Evolutionary conservation across 2,888 invertebrate genomes (phyloP).

Genomic region (Acanthoscelides obtectus): DNA sequence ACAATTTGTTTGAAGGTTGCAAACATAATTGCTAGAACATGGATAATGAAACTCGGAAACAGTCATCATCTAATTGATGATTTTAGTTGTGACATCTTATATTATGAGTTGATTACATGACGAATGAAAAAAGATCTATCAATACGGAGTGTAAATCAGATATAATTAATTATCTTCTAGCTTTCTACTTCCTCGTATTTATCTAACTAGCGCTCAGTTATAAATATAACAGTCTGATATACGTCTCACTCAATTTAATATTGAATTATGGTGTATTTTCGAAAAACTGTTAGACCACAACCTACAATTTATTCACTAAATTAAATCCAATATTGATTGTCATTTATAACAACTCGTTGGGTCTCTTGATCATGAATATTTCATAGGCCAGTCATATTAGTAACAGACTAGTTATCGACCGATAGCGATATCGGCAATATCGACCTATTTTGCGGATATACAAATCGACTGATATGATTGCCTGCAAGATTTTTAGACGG

Average conservation of each 20-base stretch:
- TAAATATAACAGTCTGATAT: conserved; percentile 2
- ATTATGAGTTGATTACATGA: no score
- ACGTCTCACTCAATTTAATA: conserved; percentile 3
- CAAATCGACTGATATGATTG: no score
- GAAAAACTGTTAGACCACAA: not conserved
- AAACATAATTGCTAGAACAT: no score
- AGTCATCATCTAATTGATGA: no score
- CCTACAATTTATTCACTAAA: not conserved
- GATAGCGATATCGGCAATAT: no score
- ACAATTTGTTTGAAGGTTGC: no score
- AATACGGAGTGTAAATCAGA: not conserved
- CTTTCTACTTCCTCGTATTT: not conserved
- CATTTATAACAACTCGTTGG: not conserved
- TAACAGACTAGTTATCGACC: not conserved
- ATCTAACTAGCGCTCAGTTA: not conserved
- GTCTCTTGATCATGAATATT: not conserved
- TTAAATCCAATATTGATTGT: not conserved
- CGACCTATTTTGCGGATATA: no score
- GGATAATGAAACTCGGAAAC: no score
- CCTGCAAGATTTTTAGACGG: no score
- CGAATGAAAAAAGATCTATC: not conserved
- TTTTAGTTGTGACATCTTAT: no score
- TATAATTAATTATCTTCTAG: not conserved
- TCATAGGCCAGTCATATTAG: not conserved
- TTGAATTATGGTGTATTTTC: not conserved